Evolutionary conservation across 2,113 vertebrate species (phyloP).

Genomic region (Vulpes lagopus): DNA sequence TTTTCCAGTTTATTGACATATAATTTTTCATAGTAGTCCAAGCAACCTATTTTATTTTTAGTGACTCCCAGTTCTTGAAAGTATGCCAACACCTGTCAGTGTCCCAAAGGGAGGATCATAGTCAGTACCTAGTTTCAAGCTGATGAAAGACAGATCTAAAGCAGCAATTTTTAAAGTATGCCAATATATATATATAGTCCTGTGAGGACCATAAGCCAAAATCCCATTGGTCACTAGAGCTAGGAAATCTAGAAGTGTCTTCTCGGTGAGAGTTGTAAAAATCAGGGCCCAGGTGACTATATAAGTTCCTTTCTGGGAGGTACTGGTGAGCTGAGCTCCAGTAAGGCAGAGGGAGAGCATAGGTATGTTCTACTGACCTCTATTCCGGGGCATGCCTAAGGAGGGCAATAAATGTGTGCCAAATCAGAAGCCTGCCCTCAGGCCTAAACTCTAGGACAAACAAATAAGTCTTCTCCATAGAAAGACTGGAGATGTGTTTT

Average conservation of each 20-base stretch:
- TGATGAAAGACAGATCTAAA: neutral
- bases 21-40: neutral
- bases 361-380: neutral
- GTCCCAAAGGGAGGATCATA: neutral
- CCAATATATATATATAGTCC: neutral
- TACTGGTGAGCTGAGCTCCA: neutral
- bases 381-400: neutral
- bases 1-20: neutral
- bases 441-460: neutral
- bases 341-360: neutral
- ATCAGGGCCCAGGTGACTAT: neutral
- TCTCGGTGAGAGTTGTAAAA: neutral
- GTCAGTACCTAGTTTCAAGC: neutral
- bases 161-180: neutral
- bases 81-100: neutral
- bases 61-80: neutral
- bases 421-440: neutral
- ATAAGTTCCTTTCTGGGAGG: neutral
- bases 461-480: neutral
- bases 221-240: neutral
- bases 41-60: neutral
- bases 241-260: neutral
- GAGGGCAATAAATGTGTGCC: neutral
- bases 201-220: neutral
- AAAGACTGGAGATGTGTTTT: neutral